Base-by-base conservation (phyloP, 2,113 vertebrate genomes). In the Semicossyphus pulcher region DNA sequence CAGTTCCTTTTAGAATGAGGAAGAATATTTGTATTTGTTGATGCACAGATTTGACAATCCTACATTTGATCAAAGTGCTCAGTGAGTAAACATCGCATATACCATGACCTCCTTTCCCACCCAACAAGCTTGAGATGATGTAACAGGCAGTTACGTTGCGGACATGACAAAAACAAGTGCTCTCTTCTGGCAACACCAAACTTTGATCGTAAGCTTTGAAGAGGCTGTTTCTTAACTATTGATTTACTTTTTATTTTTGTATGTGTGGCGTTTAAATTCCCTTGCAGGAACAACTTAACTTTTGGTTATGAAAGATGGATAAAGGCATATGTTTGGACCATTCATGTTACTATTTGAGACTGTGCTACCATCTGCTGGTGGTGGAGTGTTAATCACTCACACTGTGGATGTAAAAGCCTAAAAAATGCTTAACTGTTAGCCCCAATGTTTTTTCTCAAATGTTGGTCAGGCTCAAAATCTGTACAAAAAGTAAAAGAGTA, bases 321-420 rank as follows among this genome's bases (percentile, higher is more conserved):
- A 2, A 10, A 45, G 63, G 45, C 7, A 31, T 2, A 25, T 7
- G 9, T 44, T 10, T 3, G 3, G 2, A n/a, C 10, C 36, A 44
- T n/a, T 44, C 7, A 2, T 51, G 2, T 28, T 23, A 3, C 11
- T 0, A 29, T 70, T 14, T 42, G 23, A 51, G 44, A 18, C 72
- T 63, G 23, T 23, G 20, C 75, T 80, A 66, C 87, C 89, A 64
- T 47, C 89, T 91, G 72, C 75, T 92, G 90, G 78, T 25, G 1
- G 37, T 7, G 16, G 7, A 18, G 12, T 23, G 34, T 54, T 42
- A 3, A 7, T 42, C 29, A 57, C 34, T 14, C 20, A 8, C 6
- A 20, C 15, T 34, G 10, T 6, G 12, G 7, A n/a, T 12, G 11
- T 3, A 4, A 16, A 21, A 14, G 26, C 51, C 4, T 14, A n/a